Percentiles rank a stretch among this genome's conserved stretches.
These are phyloP conservation scores for Campopleginae sp. DNA, from an alignment of 2,888 invertebrate genomes.

Conservation along the genomic window DNA sequence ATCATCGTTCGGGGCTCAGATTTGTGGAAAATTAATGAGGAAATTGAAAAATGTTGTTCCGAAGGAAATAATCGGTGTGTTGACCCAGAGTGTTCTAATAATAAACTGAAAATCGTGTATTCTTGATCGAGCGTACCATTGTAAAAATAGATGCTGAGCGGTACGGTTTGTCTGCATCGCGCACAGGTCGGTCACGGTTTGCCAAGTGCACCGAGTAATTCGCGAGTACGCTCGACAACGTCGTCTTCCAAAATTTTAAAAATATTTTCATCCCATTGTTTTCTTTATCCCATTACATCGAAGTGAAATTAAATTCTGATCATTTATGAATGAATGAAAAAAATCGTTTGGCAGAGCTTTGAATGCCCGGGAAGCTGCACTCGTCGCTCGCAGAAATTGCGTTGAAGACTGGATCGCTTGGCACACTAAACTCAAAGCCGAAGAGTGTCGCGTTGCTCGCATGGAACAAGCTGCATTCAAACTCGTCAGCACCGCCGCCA, in stretches of 20 bases:
- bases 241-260: not conserved
- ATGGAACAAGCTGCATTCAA: slow-evolving; percentile 83
- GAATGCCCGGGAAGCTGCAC: slow-evolving; percentile 82
- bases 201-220: slow-evolving; percentile 64
- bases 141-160: slow-evolving; percentile 80
- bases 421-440: slow-evolving; percentile 81
- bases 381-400: slow-evolving; percentile 81
- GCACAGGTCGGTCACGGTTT: slow-evolving; percentile 66
- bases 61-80: slow-evolving; percentile 57
- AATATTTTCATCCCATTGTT: not conserved
- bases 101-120: slow-evolving; percentile 76
- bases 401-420: slow-evolving; percentile 83
- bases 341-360: slow-evolving; percentile 76
- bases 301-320: not conserved
- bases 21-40: slow-evolving; percentile 17
- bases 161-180: slow-evolving; percentile 68
- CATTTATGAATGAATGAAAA: not conserved
- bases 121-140: slow-evolving; percentile 69
- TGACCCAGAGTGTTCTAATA: slow-evolving; percentile 75
- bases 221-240: slow-evolving; percentile 41
- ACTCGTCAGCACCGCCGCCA: slow-evolving; percentile 81
- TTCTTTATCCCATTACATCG: not conserved
- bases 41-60: slow-evolving; percentile 20
- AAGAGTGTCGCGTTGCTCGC: slow-evolving; percentile 81
- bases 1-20: not conserved